Base-by-base conservation (phyloP, 23 tunicate genomes). In the Pegea sp. region DNA sequence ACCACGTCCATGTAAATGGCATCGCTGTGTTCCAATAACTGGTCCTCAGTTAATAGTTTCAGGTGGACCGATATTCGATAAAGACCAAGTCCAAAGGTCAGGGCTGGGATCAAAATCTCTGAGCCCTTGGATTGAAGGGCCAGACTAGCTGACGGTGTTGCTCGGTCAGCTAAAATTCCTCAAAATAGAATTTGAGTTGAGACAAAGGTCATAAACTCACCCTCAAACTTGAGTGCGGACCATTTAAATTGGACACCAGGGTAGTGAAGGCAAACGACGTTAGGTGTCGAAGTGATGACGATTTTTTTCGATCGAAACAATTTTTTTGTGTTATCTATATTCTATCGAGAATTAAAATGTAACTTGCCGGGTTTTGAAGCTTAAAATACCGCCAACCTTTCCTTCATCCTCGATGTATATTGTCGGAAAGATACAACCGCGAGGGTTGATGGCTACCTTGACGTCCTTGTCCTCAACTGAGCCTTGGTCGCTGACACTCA, bases 371-470 rank as follows among this genome's bases (percentile, higher is more conserved):
- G 7, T 6, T 26, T 56, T 26, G 27, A 56, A 26, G 19, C 11
- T 56, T 24, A 25, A 22, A 16, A 22, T 56, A 1, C 7, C 5
- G 6, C 59, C 26, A 27, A 84, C 95, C 76, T 84, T 84, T 3
- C 87, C 95, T 24, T 84, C 84, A 11, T 84, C 95, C 56, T 84
- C 95, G 8, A 84, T 84, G 20, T 58, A 53, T 30, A 84, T 84
- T 4, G 61, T 18, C 21, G 95, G 95, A 63, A 50, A 84, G 19
- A 74, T 84, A 52, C 95, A 84, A 20, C 95, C 95, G 24, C 84
- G 52, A 31, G 63, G 72, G 56, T 84, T 84, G 52, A 84, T 84
- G n/a, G 95, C 95, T 3, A 84, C 53, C 4, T 84, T 74, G 23
- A 57, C 34, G 2, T 22, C 25, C 11, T 61, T 34, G 7, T 52